A percentile compares a stretch with the other conserved stretches of the same genome.
phyloP scores from a whole-genome alignment of 2,113 vertebrate species.

The Trachemys scripta region DNA sequence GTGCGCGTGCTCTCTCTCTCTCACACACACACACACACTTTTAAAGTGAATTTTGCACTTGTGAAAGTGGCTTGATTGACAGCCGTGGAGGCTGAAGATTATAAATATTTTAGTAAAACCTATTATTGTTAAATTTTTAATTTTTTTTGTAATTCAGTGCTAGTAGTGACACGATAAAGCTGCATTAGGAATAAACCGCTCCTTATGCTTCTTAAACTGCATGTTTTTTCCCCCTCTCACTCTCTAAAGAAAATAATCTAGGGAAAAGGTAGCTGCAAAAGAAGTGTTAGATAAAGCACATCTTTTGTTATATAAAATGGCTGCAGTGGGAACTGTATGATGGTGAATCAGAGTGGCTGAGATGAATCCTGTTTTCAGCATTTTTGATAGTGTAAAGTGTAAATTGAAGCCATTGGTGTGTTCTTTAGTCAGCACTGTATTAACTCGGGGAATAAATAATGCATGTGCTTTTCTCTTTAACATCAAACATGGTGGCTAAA shows the following conservation, averaged over 20 bases:
- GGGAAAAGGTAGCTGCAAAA: neutral
- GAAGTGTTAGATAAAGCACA: neutral
- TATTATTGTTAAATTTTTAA: neutral
- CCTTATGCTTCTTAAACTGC: neutral
- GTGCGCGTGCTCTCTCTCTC: too few species aligned
- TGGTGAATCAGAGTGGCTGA: neutral
- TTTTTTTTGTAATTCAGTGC: neutral
- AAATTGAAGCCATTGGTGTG: neutral
- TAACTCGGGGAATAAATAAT: slow-evolving; percentile 55
- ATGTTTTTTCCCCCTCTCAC: neutral
- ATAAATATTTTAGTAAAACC: neutral
- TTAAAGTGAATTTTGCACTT: neutral
- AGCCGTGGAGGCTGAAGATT: neutral
- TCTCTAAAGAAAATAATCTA: neutral
- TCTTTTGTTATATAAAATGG: neutral
- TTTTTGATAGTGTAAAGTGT: neutral
- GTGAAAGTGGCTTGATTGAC: neutral
- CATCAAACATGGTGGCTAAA: slow-evolving; percentile 36
- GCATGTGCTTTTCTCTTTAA: slow-evolving; percentile 43
- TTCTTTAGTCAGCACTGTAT: slow-evolving; percentile 17
- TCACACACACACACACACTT: too few species aligned
- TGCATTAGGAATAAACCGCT: neutral
- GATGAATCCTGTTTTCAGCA: neutral
- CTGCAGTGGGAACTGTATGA: accelerated
- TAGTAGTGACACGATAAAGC: neutral